Conservation (phyloP, 2,888 invertebrate genomes). For the Apamea crenata region DNA sequence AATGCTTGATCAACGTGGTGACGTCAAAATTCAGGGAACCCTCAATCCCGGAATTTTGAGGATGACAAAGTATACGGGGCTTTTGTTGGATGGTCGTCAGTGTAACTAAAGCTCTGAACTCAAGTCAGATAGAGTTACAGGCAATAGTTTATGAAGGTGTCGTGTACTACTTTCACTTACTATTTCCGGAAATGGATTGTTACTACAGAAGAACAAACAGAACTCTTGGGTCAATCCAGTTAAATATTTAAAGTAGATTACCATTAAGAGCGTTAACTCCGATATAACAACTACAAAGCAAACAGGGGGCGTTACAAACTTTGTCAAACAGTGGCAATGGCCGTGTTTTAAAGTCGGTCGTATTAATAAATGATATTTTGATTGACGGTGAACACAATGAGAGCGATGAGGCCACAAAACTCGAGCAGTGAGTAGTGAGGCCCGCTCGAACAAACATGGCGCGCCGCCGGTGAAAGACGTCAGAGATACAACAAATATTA, state of each 20-base stretch:
- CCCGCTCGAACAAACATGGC: slow-evolving; percentile 44
- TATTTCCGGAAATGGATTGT: neutral
- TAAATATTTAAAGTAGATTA: neutral
- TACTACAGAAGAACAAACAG: neutral
- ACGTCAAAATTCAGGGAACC: neutral
- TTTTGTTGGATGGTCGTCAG: neutral
- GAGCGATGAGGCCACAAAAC: slow-evolving; percentile 43
- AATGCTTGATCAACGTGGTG: neutral
- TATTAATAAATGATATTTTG: slow-evolving; percentile 58
- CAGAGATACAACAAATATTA: slow-evolving; percentile 78
- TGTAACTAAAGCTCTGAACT: neutral
- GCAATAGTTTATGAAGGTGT: neutral
- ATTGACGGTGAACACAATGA: slow-evolving; percentile 47
- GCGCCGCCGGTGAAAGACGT: slow-evolving; percentile 71
- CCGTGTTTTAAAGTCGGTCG: slow-evolving; percentile 31
- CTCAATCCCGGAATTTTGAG: neutral
- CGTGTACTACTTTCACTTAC: too few relatives aligned
- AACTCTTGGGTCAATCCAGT: neutral
- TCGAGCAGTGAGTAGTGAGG: slow-evolving; percentile 54
- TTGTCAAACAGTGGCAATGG: slow-evolving; percentile 36
- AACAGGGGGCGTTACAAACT: slow-evolving; percentile 26
- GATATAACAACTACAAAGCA: slow-evolving; percentile 9
- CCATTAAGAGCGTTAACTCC: neutral
- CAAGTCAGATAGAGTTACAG: neutral
- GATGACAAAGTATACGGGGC: neutral